Evolutionary conservation across 1,140 invertebrate genomes (phyloP), one percentile per base, ranked within the genome.

Genomic region (Drosophila pectinifera): DNA sequence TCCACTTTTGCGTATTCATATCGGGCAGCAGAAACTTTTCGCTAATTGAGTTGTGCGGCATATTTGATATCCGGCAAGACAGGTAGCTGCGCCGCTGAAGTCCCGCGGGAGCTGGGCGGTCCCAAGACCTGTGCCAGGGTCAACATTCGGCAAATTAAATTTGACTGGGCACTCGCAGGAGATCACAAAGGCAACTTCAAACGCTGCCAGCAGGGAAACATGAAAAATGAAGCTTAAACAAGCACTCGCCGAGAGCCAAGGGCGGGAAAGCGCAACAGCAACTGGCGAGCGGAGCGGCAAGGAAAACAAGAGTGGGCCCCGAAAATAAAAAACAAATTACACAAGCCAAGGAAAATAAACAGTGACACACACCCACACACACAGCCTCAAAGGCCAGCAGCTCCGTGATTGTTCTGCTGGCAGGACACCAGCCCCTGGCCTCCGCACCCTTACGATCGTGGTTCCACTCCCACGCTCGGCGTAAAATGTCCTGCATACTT

Each of bases 401-500:
- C 43, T 61, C 79, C 57, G 82, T 88, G 82, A 88, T 85, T 85
- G 81, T 77, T 67, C 41, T 53, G 59, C 46, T 39, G 65, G 20
- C 59, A 61, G 26, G 38, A 39, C 38, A 11, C 38, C 48, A 3
- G 31, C 42, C 16, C 38, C 42, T 16, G 6, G 14, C 16, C 43
- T n/a, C 14, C 7, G 13, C 26, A 18, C 26, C 31, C 20, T 10
- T 51, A 20, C 20, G 45, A 39, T 34, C 41, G 43, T 28, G 26
- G 34, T 45, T 57, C 39, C 28, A 51, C 45, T 38, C 36, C 67
- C 69, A 61, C 63, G 61, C 72, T 28, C 62, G 59, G 73, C 59
- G 51, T 39, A 58, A 54, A 62, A 73, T 54, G 64, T 88, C 65
- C 65, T 83, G 82, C 82, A 86, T 88, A 88, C 83, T 88, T 82